A percentile compares a stretch with the other conserved stretches of the same genome.
phyloP scores from a whole-genome alignment of 2,888 invertebrate genomes.

The Neoitamus cyanurus region DNA sequence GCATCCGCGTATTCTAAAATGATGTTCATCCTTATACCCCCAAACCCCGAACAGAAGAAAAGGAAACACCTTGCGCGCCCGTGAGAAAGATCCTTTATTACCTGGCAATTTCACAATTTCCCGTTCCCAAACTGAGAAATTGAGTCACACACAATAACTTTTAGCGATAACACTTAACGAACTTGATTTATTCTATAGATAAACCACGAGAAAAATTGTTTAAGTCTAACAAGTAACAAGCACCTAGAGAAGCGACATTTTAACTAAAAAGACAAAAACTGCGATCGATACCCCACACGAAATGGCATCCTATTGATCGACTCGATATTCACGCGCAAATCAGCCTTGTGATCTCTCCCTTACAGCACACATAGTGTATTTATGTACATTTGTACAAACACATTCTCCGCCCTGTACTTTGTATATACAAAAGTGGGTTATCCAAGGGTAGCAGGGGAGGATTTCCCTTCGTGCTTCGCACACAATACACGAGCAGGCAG shows the following conservation, averaged over 20 bases:
- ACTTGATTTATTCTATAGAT: neutral
- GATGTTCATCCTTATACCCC: neutral
- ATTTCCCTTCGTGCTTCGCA: neutral
- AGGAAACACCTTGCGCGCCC: neutral
- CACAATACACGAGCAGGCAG: neutral
- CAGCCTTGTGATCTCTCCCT: constrained; percentile 36
- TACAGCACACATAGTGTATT: neutral
- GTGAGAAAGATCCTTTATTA: neutral
- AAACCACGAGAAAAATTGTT: neutral
- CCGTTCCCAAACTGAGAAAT: neutral
- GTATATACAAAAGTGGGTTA: constrained; percentile 9
- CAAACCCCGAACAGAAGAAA: neutral
- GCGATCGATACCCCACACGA: constrained; percentile 36
- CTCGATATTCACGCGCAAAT: constrained; percentile 45
- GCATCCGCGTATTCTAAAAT: neutral
- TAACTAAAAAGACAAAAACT: neutral
- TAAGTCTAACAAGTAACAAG: neutral
- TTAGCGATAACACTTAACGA: neutral
- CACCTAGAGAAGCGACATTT: neutral
- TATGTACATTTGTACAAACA: neutral
- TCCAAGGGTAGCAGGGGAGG: constrained; percentile 11
- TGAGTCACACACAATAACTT: neutral
- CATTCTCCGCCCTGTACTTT: neutral
- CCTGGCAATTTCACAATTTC: neutral
- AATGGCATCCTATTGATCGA: constrained; percentile 34